Evolutionary conservation across 1,140 invertebrate species (phyloP).

Genomic region (Gryon sp.): DNA sequence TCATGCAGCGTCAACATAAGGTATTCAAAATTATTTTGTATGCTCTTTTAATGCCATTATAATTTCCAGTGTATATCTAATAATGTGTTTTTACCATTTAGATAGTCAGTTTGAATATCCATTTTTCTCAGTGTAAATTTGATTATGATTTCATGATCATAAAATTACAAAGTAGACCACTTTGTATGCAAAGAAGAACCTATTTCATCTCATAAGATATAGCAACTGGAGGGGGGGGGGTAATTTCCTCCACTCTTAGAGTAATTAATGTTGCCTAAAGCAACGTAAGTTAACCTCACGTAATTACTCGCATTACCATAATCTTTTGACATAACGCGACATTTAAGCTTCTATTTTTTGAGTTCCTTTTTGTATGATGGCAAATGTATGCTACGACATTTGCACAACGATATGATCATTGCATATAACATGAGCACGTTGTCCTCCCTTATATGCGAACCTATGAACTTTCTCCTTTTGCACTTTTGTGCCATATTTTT

Average conservation of each 20-base stretch:
- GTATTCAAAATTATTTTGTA: too few species aligned
- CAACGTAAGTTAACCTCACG: slow-evolving; percentile 61
- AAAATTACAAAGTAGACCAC: slow-evolving; percentile 42
- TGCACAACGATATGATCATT: slow-evolving; percentile 34
- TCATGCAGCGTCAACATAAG: too few species aligned
- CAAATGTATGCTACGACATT: slow-evolving; percentile 26
- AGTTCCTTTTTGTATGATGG: background rate
- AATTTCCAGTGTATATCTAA: too few species aligned
- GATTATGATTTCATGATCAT: slow-evolving; percentile 62
- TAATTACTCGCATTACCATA: slow-evolving; percentile 60
- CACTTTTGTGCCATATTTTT: slow-evolving; percentile 37
- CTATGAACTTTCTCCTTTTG: slow-evolving; percentile 10
- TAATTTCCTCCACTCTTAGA: slow-evolving; percentile 40
- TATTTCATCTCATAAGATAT: background rate
- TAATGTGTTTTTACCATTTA: too few species aligned
- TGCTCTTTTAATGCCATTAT: too few species aligned
- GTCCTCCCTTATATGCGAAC: too few species aligned
- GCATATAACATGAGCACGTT: slow-evolving; percentile 49
- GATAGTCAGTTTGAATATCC: too few species aligned
- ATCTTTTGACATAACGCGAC: slow-evolving; percentile 58
- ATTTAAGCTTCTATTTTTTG: slow-evolving; percentile 36
- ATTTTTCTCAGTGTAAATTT: too few species aligned
- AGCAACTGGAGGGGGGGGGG: too few species aligned
- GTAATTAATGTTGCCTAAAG: slow-evolving; percentile 63
- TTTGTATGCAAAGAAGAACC: slow-evolving; percentile 53